Percentiles rank a stretch among this genome's conserved stretches.
Conservation (phyloP, 2,113 vertebrate genomes). For the Sander vitreus region DNA sequence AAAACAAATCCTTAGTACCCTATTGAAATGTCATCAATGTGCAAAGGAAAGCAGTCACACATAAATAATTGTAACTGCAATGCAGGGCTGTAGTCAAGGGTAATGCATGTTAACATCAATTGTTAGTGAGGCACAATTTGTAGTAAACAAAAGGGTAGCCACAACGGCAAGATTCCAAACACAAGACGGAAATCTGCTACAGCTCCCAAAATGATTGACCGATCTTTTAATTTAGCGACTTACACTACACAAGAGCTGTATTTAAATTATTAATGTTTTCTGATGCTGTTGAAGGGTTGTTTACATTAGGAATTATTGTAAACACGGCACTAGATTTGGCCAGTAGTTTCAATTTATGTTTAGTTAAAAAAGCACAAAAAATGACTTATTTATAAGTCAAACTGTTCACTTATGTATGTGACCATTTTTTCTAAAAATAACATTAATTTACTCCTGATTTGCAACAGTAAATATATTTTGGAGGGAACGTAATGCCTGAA, state of each 20-base stretch:
- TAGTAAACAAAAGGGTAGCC: background rate
- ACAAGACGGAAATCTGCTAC: background rate
- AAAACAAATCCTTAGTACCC: conserved; percentile 11
- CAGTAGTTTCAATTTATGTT: conserved; percentile 1
- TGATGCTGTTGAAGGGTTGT: conserved; percentile 9
- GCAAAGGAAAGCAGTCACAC: conserved; percentile 10
- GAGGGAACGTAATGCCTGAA: background rate
- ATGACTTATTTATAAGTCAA: background rate
- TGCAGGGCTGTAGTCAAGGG: background rate
- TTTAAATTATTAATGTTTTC: conserved; percentile 20
- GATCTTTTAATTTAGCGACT: conserved; percentile 16
- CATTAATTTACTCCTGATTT: background rate
- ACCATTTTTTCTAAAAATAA: background rate
- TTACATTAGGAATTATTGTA: conserved; percentile 16
- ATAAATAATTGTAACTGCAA: background rate
- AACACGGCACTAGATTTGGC: background rate
- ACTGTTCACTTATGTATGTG: background rate
- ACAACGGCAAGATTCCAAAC: background rate
- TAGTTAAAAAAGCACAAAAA: background rate
- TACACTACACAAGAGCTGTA: background rate
- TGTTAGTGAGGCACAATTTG: background rate
- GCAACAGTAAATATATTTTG: background rate
- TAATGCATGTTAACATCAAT: background rate
- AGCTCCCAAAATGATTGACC: conserved; percentile 31
- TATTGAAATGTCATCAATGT: conserved; percentile 21